Evolutionary conservation across 2,888 invertebrate genomes (phyloP).

Genomic region (Lasioglossum zephyrum): DNA sequence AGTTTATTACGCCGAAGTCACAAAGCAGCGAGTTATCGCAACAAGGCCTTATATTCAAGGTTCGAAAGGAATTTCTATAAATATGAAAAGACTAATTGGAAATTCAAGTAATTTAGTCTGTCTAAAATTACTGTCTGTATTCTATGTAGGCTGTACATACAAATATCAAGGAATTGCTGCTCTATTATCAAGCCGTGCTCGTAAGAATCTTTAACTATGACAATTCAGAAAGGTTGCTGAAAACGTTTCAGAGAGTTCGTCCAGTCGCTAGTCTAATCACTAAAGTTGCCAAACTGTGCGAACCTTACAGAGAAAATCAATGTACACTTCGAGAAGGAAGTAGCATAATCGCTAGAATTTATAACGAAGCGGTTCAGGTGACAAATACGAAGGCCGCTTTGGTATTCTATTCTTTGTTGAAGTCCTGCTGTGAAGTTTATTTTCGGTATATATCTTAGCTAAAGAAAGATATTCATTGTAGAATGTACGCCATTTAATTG

Average conservation of each 20-base stretch:
- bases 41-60: constrained; percentile 80
- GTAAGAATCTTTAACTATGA: constrained; percentile 70
- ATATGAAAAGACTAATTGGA: background rate
- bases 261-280: constrained; percentile 76
- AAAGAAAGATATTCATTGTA: background rate
- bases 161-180: constrained; percentile 79
- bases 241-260: constrained; percentile 71
- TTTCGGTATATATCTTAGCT: constrained; percentile 85
- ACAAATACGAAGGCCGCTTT: constrained; percentile 86
- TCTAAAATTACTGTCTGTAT: background rate
- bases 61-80: constrained; percentile 36
- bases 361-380: constrained; percentile 87
- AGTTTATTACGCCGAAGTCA: constrained; percentile 70
- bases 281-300: constrained; percentile 78
- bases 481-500: background rate
- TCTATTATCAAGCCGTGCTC: constrained; percentile 79
- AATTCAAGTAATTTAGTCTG: background rate
- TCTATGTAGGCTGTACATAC: constrained; percentile 77
- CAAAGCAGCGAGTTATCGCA: constrained; percentile 73
- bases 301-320: constrained; percentile 70
- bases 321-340: constrained; percentile 85
- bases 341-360: constrained; percentile 88
- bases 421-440: constrained; percentile 87
- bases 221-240: constrained; percentile 68
- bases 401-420: constrained; percentile 86